Evolutionary conservation across 1,140 invertebrate genomes (phyloP).

Genomic region (Belonocnema kinseyi): DNA sequence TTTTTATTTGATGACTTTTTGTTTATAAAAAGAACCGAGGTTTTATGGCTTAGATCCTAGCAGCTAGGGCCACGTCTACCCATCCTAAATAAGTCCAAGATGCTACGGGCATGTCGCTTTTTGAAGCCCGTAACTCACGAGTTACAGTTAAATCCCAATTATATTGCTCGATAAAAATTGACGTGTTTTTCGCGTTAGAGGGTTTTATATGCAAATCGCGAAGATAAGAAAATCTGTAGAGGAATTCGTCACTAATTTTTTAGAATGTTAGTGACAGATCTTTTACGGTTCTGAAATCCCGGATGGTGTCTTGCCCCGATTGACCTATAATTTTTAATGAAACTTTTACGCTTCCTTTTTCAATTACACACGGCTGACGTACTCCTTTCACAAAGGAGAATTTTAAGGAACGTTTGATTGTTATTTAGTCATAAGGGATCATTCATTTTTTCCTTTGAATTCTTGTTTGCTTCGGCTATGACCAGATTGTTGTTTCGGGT

Average conservation of each 20-base stretch:
- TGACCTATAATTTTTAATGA: neutral
- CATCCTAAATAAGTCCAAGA: neutral
- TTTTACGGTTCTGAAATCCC: neutral
- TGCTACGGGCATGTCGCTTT: neutral
- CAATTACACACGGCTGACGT: neutral
- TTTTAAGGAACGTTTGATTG: neutral
- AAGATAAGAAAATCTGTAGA: neutral
- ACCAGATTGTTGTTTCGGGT: neutral
- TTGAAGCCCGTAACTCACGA: neutral
- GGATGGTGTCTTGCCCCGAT: neutral
- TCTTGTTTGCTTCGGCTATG: neutral
- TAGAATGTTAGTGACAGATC: neutral
- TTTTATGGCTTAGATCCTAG: neutral
- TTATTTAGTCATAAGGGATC: neutral
- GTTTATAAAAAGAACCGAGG: neutral
- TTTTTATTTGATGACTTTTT: neutral
- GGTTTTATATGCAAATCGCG: neutral
- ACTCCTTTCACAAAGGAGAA: neutral
- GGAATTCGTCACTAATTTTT: neutral
- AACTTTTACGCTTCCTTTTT: neutral
- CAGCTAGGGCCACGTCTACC: neutral
- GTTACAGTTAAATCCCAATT: neutral
- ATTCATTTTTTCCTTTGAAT: neutral
- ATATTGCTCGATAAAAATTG: neutral
- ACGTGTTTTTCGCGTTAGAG: neutral